These are phyloP conservation scores for Delichon dasypus DNA, from an alignment of 2,797 vertebrate genomes.

Conservation along the genomic window DNA sequence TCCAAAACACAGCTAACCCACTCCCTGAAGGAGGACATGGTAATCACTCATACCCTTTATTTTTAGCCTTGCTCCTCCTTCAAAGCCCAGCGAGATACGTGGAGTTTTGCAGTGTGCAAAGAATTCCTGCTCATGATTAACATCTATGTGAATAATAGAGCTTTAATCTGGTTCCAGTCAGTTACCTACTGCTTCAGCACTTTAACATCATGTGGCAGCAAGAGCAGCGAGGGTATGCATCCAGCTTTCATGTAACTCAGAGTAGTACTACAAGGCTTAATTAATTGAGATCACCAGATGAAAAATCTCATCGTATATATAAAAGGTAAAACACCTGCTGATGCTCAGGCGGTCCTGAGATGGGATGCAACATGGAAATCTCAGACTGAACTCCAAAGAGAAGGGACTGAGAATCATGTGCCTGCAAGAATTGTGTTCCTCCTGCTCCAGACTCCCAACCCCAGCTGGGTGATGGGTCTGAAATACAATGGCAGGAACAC, in stretches of 20 bases:
- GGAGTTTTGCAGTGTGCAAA: conserved; percentile 10
- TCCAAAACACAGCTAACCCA: background rate
- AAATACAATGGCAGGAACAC: background rate
- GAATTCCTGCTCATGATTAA: conserved; percentile 46
- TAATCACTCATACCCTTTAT: conserved; percentile 49
- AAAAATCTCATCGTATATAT: background rate
- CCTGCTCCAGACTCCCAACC: background rate
- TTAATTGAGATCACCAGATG: conserved; percentile 49
- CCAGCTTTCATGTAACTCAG: conserved; percentile 5
- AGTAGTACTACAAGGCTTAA: conserved; percentile 36
- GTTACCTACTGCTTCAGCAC: conserved; percentile 53
- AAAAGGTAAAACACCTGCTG: conserved; percentile 17
- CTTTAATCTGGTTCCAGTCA: conserved; percentile 60
- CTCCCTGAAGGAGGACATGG: conserved; percentile 15
- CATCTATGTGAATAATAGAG: conserved; percentile 44
- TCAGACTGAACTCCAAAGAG: background rate
- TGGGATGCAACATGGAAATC: background rate
- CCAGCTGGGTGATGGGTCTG: background rate
- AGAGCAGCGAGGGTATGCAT: conserved; percentile 33
- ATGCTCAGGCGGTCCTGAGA: background rate
- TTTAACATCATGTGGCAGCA: conserved; percentile 44
- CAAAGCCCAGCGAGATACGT: conserved; percentile 32
- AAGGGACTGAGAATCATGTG: background rate
- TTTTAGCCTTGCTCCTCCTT: conserved; percentile 52
- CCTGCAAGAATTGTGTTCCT: background rate